A percentile compares a stretch with the other conserved stretches of the same genome.
Evolutionary conservation across 2,888 invertebrate species (phyloP).

Genomic region (Tromatobia lineatoria): DNA sequence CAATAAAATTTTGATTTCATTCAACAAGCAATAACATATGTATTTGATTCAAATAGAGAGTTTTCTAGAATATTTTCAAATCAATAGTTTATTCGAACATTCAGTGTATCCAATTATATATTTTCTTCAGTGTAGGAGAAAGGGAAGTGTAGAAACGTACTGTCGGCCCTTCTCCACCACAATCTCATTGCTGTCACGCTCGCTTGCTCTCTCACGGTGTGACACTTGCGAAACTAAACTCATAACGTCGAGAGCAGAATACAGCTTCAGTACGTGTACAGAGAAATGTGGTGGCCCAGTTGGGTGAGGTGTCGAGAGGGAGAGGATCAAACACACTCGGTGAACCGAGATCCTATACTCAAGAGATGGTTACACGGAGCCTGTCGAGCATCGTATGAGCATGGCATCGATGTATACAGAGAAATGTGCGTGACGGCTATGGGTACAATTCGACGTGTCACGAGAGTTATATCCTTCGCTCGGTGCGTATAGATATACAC

Average conservation of each 20-base stretch:
- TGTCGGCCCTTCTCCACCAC: slow-evolving; percentile 44
- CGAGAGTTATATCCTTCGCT: slow-evolving; percentile 59
- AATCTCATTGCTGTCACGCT: slow-evolving; percentile 70
- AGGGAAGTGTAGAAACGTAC: background rate
- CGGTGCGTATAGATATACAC: background rate
- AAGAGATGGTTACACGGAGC: slow-evolving; percentile 14
- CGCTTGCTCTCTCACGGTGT: slow-evolving; percentile 53
- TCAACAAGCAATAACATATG: no score
- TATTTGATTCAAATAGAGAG: no score
- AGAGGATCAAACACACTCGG: slow-evolving; percentile 50
- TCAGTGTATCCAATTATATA: no score
- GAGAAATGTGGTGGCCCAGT: background rate
- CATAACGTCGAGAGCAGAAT: slow-evolving; percentile 52
- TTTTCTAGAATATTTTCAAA: no score
- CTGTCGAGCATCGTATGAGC: slow-evolving; percentile 18
- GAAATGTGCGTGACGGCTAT: slow-evolving; percentile 26
- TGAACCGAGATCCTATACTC: slow-evolving; percentile 25
- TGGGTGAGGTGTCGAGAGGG: slow-evolving; percentile 20
- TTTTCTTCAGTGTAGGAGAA: no score
- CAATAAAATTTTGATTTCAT: no score
- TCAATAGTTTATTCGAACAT: no score
- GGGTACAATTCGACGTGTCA: slow-evolving; percentile 58
- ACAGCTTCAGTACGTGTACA: background rate
- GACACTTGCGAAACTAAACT: slow-evolving; percentile 68
- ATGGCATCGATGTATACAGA: slow-evolving; percentile 29